A percentile compares a stretch with the other conserved stretches of the same genome.
Evolutionary conservation across 2,797 vertebrate species (phyloP).

Genomic region (Pyrocephalus nanus): DNA sequence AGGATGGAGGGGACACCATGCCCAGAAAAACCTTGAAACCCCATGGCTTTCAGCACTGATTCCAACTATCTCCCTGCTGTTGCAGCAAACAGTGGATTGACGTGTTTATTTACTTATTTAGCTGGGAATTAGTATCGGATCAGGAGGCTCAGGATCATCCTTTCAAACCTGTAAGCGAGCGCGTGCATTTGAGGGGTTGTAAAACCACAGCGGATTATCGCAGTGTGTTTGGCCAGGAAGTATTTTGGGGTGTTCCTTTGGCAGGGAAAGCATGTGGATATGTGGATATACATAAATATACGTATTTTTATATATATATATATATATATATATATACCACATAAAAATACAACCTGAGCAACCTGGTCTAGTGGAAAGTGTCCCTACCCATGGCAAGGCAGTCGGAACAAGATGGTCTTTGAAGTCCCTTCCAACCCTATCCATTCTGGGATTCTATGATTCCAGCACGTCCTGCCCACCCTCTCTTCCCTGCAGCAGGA

Average conservation of each 20-base stretch:
- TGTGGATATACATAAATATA: neutral
- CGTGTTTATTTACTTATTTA: neutral
- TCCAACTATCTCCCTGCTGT: neutral
- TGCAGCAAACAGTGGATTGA: neutral
- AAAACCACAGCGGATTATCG: rapidly evolving
- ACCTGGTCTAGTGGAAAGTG: neutral
- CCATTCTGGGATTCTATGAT: neutral
- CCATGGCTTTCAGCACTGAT: neutral
- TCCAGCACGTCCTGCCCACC: neutral
- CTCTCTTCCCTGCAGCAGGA: neutral
- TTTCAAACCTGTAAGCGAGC: neutral
- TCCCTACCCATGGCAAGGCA: neutral
- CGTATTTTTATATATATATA: neutral
- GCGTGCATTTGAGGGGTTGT: neutral
- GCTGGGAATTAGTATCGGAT: neutral
- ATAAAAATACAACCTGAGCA: neutral
- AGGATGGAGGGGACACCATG: rapidly evolving
- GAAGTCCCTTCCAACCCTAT: neutral
- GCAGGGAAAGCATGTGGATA: neutral
- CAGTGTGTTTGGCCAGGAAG: neutral
- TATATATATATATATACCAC: neutral
- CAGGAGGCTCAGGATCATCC: neutral
- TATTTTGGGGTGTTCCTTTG: neutral
- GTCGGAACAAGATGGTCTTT: neutral
- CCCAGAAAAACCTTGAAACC: neutral